Evolutionary conservation across 2,113 vertebrate genomes (phyloP).

Genomic region (Gallinago undulata): DNA sequence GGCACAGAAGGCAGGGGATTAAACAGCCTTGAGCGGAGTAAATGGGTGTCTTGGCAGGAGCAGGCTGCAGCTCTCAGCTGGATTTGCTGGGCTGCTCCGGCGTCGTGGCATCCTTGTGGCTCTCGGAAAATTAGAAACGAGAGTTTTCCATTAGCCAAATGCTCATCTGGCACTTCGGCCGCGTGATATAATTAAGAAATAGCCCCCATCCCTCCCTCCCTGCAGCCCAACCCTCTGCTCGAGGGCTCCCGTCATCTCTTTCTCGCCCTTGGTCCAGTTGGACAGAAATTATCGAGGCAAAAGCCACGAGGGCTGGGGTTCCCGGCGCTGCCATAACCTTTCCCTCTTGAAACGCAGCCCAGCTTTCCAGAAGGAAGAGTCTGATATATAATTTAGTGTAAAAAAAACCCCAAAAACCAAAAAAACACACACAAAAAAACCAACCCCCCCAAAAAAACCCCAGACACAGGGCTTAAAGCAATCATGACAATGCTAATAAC

Average conservation of each 20-base stretch:
- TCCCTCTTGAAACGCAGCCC: slow-evolving; percentile 51
- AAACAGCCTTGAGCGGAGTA: not conserved
- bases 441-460: not conserved
- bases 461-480: slow-evolving; percentile 58
- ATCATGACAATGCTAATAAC: slow-evolving; percentile 53
- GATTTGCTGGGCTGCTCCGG: not conserved
- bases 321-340: not conserved
- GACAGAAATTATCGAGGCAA: slow-evolving; percentile 1
- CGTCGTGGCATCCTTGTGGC: not conserved
- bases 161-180: slow-evolving; percentile 26
- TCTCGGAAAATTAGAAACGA: not conserved
- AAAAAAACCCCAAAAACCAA: not conserved
- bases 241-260: slow-evolving; percentile 45
- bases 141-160: not conserved
- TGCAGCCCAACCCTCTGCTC: slow-evolving; percentile 19
- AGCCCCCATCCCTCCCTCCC: not conserved
- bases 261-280: slow-evolving; percentile 52
- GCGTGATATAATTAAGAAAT: slow-evolving; percentile 26
- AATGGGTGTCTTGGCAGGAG: not conserved
- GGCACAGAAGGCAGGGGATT: not conserved
- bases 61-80: not conserved
- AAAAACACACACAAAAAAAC: no score
- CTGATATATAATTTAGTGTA: slow-evolving; percentile 34
- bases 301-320: slow-evolving; percentile 40
- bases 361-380: slow-evolving; percentile 37